phyloP scores from a whole-genome alignment of 2,888 invertebrate species.

The Pilophorus perplexus region DNA sequence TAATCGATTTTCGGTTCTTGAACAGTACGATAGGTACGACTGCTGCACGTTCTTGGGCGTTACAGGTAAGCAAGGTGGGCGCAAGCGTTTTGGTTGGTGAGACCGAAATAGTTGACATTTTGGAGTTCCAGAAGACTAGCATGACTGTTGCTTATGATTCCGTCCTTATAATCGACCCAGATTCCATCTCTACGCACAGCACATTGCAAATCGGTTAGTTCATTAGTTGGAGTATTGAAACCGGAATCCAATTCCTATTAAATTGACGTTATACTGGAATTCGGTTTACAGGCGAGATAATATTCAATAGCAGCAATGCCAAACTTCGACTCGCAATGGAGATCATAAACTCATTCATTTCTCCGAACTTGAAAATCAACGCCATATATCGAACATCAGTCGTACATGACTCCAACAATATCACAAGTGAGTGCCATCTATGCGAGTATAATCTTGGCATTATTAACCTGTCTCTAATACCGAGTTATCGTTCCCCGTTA shows the following conservation, averaged over 20 bases:
- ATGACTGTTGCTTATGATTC: constrained; percentile 40
- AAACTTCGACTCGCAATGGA: constrained; percentile 60
- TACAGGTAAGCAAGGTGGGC: constrained; percentile 32
- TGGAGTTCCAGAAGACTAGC: constrained; percentile 37
- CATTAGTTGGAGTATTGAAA: too few relatives aligned
- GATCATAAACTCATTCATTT: constrained; percentile 51
- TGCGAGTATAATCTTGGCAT: neutral
- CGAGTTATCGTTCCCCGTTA: neutral
- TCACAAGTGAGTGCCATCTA: constrained; percentile 6
- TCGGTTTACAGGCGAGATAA: constrained; percentile 57
- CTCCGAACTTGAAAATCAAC: constrained; percentile 15
- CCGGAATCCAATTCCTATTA: too few relatives aligned
- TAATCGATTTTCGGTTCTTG: neutral
- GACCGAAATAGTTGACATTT: constrained; percentile 34
- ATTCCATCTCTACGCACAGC: constrained; percentile 40
- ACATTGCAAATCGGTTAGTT: constrained; percentile 43
- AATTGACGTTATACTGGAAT: neutral
- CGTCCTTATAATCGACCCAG: constrained; percentile 37
- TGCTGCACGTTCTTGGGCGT: too few relatives aligned
- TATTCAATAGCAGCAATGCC: constrained; percentile 63
- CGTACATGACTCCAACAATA: constrained; percentile 31
- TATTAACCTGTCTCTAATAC: neutral
- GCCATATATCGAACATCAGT: constrained; percentile 31
- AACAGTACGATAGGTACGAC: too few relatives aligned
- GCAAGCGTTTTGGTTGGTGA: constrained; percentile 40